Evolutionary conservation across 1,140 invertebrate species (phyloP).

Genomic region (Drosophila tsacasi): DNA sequence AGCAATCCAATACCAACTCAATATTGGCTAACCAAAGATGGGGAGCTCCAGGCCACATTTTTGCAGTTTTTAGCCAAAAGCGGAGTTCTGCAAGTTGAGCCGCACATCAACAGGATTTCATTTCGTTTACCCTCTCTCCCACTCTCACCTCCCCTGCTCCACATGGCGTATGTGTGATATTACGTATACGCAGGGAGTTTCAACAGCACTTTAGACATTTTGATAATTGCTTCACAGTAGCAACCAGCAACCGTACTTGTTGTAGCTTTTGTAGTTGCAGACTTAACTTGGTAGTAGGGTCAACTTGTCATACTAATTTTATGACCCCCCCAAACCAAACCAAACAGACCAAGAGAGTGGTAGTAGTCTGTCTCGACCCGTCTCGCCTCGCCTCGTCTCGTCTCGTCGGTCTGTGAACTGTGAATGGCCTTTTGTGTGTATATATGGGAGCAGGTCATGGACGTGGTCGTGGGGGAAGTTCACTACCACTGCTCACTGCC

Average conservation of each 20-base stretch:
- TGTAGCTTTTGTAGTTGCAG: conserved; percentile 26
- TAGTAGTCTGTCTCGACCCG: conserved; percentile 15
- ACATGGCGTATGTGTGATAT: conserved; percentile 46
- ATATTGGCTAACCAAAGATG: conserved; percentile 46
- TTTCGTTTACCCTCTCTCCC: background rate
- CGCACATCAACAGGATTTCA: conserved; percentile 40
- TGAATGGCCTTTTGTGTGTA: conserved; percentile 32
- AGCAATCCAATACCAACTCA: conserved; percentile 44
- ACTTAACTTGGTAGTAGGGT: conserved; percentile 43
- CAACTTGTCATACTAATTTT: conserved; percentile 80
- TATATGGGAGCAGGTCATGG: conserved; percentile 6
- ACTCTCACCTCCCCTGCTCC: background rate
- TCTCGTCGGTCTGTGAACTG: conserved; percentile 39
- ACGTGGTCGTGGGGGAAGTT: conserved; percentile 14
- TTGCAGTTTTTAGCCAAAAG: conserved; percentile 22
- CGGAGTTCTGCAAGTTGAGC: conserved; percentile 16
- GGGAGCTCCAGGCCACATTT: background rate
- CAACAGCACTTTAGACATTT: conserved; percentile 46
- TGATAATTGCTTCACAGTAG: conserved; percentile 51
- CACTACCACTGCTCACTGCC: conserved; percentile 30
- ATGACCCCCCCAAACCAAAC: conserved; percentile 26
- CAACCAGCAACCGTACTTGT: conserved; percentile 4
- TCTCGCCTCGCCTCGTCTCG: conserved; percentile 7
- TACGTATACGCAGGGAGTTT: conserved; percentile 39
- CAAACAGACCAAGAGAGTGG: conserved; percentile 7